A percentile compares a stretch with the other conserved stretches of the same genome.
Conservation (phyloP, 2,797 vertebrate genomes). For the Iguana delicatissima region DNA sequence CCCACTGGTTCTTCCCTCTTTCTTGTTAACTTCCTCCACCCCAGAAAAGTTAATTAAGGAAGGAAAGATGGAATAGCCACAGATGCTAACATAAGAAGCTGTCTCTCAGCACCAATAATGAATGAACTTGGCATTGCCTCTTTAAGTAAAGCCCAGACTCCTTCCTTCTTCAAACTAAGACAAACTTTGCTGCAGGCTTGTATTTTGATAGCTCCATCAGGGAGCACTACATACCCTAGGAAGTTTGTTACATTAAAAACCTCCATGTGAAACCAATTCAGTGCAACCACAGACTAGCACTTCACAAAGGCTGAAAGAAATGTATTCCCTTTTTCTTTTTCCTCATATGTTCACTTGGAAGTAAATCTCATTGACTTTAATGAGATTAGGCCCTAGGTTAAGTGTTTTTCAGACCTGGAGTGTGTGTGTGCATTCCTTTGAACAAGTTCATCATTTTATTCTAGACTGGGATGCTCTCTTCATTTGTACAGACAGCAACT, state of each 20-base stretch:
- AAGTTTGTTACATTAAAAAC: too few relatives aligned
- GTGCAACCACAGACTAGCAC: neutral
- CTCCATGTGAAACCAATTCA: neutral
- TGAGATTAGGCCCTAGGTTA: neutral
- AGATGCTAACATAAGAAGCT: neutral
- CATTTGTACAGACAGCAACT: conserved; percentile 19
- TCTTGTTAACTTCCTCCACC: too few relatives aligned
- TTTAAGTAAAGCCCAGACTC: neutral
- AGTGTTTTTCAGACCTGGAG: neutral
- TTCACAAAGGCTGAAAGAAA: neutral
- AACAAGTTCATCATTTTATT: conserved; percentile 11
- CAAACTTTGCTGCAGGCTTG: neutral
- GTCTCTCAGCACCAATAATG: neutral
- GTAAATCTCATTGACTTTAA: neutral
- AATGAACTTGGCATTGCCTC: neutral
- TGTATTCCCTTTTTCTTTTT: neutral
- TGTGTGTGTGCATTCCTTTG: neutral
- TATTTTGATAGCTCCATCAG: neutral
- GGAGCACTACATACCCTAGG: neutral
- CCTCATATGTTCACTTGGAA: neutral
- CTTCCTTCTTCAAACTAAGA: neutral
- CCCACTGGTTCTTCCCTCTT: too few relatives aligned
- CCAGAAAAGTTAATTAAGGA: too few relatives aligned
- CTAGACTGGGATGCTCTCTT: conserved; percentile 34
- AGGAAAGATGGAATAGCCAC: neutral